These are phyloP conservation scores for Dendroctonus ponderosae DNA, from an alignment of 1,140 invertebrate species.

Conservation along the genomic window DNA sequence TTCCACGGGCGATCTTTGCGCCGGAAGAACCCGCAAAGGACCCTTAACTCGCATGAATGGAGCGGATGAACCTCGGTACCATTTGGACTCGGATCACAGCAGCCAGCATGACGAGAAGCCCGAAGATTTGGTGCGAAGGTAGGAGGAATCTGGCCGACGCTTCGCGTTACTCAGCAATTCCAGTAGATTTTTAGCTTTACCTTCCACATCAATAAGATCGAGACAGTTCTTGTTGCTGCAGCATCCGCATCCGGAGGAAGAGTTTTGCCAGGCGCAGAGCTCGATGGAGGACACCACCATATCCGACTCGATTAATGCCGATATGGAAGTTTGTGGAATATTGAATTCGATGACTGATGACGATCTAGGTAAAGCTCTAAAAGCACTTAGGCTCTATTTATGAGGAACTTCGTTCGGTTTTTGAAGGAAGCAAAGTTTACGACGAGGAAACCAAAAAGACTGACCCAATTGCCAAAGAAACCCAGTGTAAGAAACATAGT, in stretches of 20 bases:
- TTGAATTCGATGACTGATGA: conserved; percentile 47
- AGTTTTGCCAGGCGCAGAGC: conserved; percentile 49
- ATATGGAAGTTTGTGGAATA: conserved; percentile 54
- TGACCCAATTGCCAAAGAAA: conserved; percentile 46
- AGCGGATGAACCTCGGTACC: conserved; percentile 50
- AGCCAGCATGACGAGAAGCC: conserved; percentile 55
- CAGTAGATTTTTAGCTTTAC: conserved; percentile 45
- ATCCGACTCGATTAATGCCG: conserved; percentile 55
- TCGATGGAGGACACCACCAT: conserved; percentile 53
- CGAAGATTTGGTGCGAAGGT: conserved; percentile 49
- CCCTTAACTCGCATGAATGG: conserved; percentile 42
- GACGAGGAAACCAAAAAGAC: conserved; percentile 48
- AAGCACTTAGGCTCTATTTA: no score
- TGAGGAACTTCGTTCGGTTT: no score
- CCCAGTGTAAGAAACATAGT: conserved; percentile 45
- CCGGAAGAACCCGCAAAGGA: conserved; percentile 42
- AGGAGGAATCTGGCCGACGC: background rate
- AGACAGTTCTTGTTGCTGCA: conserved; percentile 48
- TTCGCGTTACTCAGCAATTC: background rate
- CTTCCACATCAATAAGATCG: conserved; percentile 43
- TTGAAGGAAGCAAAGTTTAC: conserved; percentile 31
- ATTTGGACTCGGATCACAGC: conserved; percentile 55
- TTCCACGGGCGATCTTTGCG: conserved; percentile 55
- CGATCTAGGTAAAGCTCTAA: conserved; percentile 36
- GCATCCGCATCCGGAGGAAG: conserved; percentile 46